phyloP scores from a whole-genome alignment of 2,797 vertebrate genomes.

The Parauchenoglanis punctatus region DNA sequence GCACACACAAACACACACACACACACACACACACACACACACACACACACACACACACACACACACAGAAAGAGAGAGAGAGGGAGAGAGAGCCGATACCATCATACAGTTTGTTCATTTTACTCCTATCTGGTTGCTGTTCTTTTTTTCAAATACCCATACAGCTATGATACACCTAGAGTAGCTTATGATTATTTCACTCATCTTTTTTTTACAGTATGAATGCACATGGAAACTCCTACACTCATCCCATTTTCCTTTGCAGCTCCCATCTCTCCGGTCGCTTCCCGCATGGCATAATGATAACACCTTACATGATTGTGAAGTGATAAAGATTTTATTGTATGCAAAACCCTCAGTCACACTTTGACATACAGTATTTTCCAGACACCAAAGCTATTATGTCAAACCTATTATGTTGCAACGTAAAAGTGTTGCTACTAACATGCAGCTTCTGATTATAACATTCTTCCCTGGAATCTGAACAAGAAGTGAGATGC shows the following conservation, averaged over 20 bases:
- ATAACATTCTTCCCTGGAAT: constrained; percentile 41
- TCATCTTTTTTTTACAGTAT: neutral
- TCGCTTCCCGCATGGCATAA: constrained; percentile 23
- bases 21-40: neutral
- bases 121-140: neutral
- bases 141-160: neutral
- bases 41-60: neutral
- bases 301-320: constrained; percentile 23
- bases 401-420: constrained; percentile 24
- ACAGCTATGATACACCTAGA: neutral
- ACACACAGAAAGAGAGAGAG: neutral
- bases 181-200: neutral
- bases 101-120: neutral
- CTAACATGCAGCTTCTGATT: constrained; percentile 49
- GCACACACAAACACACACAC: constrained; percentile 12
- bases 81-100: neutral
- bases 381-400: constrained; percentile 48
- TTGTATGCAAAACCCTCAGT: constrained; percentile 33
- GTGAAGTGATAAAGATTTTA: constrained; percentile 36
- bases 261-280: constrained; percentile 6
- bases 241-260: constrained; percentile 18
- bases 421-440: constrained; percentile 33
- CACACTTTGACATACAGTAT: constrained; percentile 34
- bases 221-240: constrained; percentile 33
- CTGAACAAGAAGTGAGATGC: constrained; percentile 52